Percentiles rank a stretch among this genome's conserved stretches.
Conservation (phyloP, 64 coral and sea anemone species). For the Stichodactyla mertensii region DNA sequence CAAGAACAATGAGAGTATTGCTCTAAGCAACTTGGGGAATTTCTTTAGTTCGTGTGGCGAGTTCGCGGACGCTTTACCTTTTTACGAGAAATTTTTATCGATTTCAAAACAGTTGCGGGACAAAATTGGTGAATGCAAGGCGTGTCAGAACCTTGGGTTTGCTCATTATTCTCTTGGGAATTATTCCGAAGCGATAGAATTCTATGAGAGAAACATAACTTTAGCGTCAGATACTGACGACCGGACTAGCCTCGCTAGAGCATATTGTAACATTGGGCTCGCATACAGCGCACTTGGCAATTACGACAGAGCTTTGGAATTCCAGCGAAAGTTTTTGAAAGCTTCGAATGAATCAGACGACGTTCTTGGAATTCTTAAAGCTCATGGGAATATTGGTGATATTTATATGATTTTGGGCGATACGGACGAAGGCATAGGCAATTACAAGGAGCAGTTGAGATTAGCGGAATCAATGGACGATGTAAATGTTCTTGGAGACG, state of each 20-base stretch:
- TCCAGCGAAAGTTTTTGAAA: constrained; percentile 68
- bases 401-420: constrained; percentile 70
- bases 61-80: constrained; percentile 75
- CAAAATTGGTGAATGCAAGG: constrained; percentile 76
- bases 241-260: constrained; percentile 65
- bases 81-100: constrained; percentile 81
- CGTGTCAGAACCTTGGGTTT: constrained; percentile 94
- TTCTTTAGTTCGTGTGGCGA: constrained; percentile 94
- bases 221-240: constrained; percentile 72
- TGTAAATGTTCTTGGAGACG: constrained; percentile 55
- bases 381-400: constrained; percentile 90
- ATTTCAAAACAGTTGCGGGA: constrained; percentile 57
- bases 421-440: constrained; percentile 50
- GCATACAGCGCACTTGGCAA: constrained; percentile 65
- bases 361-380: constrained; percentile 65
- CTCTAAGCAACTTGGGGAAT: constrained; percentile 87
- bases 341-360: constrained; percentile 65
- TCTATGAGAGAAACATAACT: constrained; percentile 87
- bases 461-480: constrained; percentile 64
- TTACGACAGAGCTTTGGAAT: constrained; percentile 69
- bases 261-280: constrained; percentile 85
- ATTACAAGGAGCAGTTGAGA: constrained; percentile 81
- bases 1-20: constrained; percentile 70
- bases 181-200: constrained; percentile 54
- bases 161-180: constrained; percentile 87